These are phyloP conservation scores for Trogon surrucura DNA, from an alignment of 2,113 vertebrate genomes.

Conservation along the genomic window DNA sequence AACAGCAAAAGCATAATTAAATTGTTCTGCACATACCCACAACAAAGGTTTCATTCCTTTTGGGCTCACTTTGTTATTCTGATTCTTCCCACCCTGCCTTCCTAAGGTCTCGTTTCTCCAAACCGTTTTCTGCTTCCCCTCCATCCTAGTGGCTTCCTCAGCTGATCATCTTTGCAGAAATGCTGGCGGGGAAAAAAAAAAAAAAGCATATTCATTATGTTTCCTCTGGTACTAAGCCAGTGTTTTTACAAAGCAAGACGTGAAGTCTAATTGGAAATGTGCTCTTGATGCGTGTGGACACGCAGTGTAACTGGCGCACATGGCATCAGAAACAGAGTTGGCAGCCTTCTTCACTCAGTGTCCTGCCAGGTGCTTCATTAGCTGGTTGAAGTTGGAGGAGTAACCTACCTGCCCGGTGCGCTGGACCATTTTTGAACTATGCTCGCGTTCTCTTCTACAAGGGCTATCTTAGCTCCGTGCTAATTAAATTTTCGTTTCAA, in stretches of 20 bases:
- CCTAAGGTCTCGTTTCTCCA: neutral
- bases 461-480: neutral
- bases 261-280: constrained; percentile 17
- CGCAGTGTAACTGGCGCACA: neutral
- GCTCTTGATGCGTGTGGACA: neutral
- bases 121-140: neutral
- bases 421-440: neutral
- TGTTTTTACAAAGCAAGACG: constrained; percentile 2
- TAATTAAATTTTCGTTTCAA: neutral
- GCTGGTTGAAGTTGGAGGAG: neutral
- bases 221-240: neutral
- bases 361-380: neutral
- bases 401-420: neutral
- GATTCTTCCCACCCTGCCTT: neutral
- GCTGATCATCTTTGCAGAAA: neutral
- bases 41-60: neutral
- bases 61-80: neutral
- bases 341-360: neutral
- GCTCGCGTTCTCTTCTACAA: neutral
- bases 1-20: neutral
- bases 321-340: neutral
- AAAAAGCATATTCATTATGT: neutral
- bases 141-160: neutral
- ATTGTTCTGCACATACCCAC: neutral
- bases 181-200: neutral